A percentile compares a stretch with the other conserved stretches of the same genome.
Conservation (phyloP, 2,113 vertebrate genomes). For the Calcarius ornatus region DNA sequence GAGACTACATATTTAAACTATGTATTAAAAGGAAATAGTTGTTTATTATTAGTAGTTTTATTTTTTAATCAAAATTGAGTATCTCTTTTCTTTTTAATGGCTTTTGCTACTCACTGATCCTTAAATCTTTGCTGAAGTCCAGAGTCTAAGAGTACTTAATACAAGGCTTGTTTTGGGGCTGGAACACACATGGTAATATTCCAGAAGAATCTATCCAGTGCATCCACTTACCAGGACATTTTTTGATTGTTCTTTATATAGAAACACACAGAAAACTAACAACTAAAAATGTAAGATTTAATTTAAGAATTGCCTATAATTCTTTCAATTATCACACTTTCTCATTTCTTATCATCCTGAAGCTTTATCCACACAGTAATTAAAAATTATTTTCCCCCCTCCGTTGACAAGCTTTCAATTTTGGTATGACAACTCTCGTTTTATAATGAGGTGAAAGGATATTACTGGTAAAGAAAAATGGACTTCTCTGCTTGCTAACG, state of each 20-base stretch:
- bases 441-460: slow-evolving; percentile 71
- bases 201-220: background rate
- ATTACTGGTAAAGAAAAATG: slow-evolving; percentile 47
- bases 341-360: slow-evolving; percentile 42
- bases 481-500: slow-evolving; percentile 58
- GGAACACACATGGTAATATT: background rate
- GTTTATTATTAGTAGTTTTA: background rate
- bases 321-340: slow-evolving; percentile 27
- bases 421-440: slow-evolving; percentile 68
- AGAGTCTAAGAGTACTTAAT: background rate
- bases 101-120: background rate
- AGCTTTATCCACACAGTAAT: slow-evolving; percentile 60
- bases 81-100: background rate
- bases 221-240: background rate
- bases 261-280: background rate
- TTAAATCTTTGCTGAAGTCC: background rate
- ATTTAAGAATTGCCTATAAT: slow-evolving; percentile 28
- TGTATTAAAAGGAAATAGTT: background rate
- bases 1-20: background rate
- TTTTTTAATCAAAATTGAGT: background rate
- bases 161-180: background rate
- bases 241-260: background rate
- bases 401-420: slow-evolving; percentile 67
- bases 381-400: slow-evolving; percentile 63
- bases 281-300: slow-evolving; percentile 34